Conservation (phyloP, 2,797 vertebrate genomes). For the Eulemur mongoz region DNA sequence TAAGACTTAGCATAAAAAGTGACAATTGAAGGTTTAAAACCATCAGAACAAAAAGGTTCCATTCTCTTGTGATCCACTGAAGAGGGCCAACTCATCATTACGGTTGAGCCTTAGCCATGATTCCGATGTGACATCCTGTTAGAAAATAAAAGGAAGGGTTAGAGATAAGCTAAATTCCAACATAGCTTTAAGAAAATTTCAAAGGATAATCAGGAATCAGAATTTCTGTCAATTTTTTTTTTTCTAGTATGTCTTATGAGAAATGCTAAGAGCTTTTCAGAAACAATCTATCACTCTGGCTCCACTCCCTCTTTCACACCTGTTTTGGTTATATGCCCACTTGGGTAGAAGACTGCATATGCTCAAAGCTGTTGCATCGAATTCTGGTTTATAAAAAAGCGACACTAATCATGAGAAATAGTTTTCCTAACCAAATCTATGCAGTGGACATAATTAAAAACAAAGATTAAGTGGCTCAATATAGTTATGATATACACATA, state of each 20-base stretch:
- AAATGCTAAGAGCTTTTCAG: neutral
- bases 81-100: neutral
- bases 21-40: constrained; percentile 47
- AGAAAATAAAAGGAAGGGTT: constrained; percentile 27
- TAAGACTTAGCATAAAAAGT: constrained; percentile 75
- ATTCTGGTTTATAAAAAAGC: neutral
- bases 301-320: neutral
- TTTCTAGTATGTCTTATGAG: neutral
- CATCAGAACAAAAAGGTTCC: neutral
- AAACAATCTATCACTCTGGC: neutral
- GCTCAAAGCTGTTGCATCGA: neutral
- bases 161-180: neutral
- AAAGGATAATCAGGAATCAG: constrained; percentile 25
- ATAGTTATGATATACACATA: constrained; percentile 61
- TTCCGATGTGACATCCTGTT: neutral
- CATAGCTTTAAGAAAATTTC: neutral
- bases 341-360: neutral
- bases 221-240: neutral
- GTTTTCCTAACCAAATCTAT: constrained; percentile 57
- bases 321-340: neutral
- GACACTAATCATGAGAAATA: constrained; percentile 23
- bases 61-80: constrained; percentile 26
- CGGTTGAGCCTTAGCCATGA: neutral
- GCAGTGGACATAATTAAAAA: constrained; percentile 62
- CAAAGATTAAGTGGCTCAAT: constrained; percentile 13